Evolutionary conservation across 2,797 vertebrate species (phyloP), one percentile per base, ranked within the genome.

Genomic region (Parauchenoglanis ngamensis): DNA sequence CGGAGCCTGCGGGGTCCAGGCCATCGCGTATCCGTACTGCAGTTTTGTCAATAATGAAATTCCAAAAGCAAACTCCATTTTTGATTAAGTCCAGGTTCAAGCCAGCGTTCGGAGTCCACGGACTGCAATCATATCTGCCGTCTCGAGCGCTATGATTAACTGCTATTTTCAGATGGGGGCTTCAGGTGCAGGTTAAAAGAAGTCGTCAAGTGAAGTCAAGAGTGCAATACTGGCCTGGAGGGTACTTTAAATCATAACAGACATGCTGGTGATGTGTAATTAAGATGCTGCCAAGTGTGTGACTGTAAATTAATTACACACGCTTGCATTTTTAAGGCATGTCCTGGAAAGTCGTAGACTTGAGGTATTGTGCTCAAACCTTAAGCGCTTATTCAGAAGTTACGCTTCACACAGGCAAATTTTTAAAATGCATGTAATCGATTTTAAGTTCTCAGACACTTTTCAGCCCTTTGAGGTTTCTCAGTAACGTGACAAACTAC

Each of bases 81-180:
- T 92, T 93, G 92, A 95, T 95, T 93, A 94, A 93, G 91, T 94
- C 90, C 68, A 90, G 83, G 92, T 91, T 93, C 90, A 92, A 88
- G 89, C 81, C 56, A 13, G 88, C 88, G 88, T 91, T 93, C 91
- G 84, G 35, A 61, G 57, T 44, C 57, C 75, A 77, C 15, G 7
- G 52, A 56, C 75, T 44, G 78, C 78, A 80, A 61, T 80, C 78
- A 90, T 83, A 88, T 83, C 88, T 90, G 54, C 12, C 12, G 21
- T 86, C 44, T 63, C 44, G 54, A 49, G 61, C 25, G 25, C 28
- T 12, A 21, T 84, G 84, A 88, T 76, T 68, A 88, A 68, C 52
- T 44, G 70, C 31, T 86, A 87, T 87, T 72, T 87, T 63, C 84
- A 84, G 49, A 52, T 1, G 54, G 25, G 35, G 85, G 85, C 65